Percentiles rank a stretch among this genome's conserved stretches.
phyloP scores from a whole-genome alignment of 2,797 vertebrate species.

The Phoxinus dragarum region DNA sequence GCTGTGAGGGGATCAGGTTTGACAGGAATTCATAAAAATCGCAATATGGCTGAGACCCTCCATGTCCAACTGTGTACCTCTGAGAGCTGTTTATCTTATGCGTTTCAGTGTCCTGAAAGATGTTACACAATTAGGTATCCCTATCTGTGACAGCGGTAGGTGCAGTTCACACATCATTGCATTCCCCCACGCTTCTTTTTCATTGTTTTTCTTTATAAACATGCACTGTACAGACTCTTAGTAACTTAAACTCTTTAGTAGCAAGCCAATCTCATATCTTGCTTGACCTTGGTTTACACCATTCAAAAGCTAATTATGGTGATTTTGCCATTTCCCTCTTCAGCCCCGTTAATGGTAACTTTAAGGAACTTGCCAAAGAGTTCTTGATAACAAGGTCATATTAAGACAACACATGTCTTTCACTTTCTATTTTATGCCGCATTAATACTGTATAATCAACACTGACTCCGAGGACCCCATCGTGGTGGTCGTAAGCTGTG shows the following conservation, averaged over 20 bases:
- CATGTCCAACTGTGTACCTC: background rate
- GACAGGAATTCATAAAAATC: constrained; percentile 20
- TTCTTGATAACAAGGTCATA: constrained; percentile 19
- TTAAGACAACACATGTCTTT: constrained; percentile 7
- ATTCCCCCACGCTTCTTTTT: background rate
- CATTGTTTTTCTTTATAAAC: background rate
- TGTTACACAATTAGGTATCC: background rate
- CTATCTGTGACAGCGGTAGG: background rate
- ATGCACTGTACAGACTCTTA: background rate
- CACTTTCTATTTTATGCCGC: constrained; percentile 4
- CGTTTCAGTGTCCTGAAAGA: background rate
- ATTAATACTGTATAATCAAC: background rate
- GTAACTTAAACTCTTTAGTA: background rate
- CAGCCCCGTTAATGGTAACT: background rate
- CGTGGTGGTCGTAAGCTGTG: background rate
- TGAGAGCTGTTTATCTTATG: constrained; percentile 26
- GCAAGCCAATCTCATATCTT: background rate
- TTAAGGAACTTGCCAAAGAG: background rate
- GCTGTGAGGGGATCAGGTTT: constrained; percentile 20
- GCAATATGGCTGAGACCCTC: background rate
- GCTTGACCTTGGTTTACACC: constrained; percentile 5
- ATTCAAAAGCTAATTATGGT: constrained; percentile 21
- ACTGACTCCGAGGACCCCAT: background rate
- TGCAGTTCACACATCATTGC: background rate
- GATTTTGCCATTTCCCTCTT: constrained; percentile 32